phyloP scores from a whole-genome alignment of 1,140 invertebrate genomes.

The Gryon sp. region DNA sequence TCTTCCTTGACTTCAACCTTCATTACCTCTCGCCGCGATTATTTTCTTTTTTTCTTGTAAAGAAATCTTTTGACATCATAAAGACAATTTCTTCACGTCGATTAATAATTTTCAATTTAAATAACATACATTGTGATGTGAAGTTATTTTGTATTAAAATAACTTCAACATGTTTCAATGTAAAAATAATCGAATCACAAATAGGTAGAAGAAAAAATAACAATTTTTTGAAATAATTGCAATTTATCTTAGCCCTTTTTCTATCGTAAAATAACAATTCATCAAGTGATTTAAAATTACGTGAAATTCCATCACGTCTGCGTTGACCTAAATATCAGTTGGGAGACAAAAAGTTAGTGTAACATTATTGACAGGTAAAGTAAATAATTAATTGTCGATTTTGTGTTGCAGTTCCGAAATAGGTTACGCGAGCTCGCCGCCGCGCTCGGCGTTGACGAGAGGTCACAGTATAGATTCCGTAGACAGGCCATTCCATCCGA shows the following conservation, averaged over 20 bases:
- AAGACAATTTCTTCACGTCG: constrained; percentile 2
- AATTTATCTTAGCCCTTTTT: too few relatives aligned
- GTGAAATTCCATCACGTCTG: constrained; percentile 3
- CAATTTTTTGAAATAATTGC: too few relatives aligned
- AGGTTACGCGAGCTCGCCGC: constrained; percentile 76
- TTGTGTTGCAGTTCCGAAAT: constrained; percentile 74
- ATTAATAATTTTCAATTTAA: neutral
- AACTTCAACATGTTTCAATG: too few relatives aligned
- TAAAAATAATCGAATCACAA: too few relatives aligned
- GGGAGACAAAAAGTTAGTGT: constrained; percentile 13
- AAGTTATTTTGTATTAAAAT: too few relatives aligned
- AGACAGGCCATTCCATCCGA: constrained; percentile 78
- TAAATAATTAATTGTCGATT: constrained; percentile 52
- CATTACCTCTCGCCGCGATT: neutral
- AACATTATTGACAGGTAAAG: constrained; percentile 25
- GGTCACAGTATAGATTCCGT: constrained; percentile 78
- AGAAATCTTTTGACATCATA: constrained; percentile 24
- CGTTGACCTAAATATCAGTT: constrained; percentile 22
- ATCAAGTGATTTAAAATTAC: constrained; percentile 38
- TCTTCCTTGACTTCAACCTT: constrained; percentile 14
- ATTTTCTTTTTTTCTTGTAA: constrained; percentile 6
- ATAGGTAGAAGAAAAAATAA: too few relatives aligned
- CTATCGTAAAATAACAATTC: neutral
- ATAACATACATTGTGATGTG: neutral
- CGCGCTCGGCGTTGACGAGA: constrained; percentile 69